Conservation (phyloP, 2,888 invertebrate species). For the Listrodromus nycthemerus region DNA sequence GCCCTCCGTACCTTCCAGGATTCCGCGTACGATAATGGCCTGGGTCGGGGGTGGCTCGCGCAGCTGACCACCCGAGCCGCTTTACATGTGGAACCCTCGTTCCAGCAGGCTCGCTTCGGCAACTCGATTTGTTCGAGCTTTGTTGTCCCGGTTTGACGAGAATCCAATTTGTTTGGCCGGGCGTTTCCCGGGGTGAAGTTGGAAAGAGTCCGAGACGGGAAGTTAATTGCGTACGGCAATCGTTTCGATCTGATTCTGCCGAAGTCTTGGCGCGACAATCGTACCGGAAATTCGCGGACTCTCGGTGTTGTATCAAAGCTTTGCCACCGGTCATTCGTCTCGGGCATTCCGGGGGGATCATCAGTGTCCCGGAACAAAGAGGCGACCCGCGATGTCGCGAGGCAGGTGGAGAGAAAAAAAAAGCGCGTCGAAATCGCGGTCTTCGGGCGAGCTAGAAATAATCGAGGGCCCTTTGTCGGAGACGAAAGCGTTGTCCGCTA, state of each 20-base stretch:
- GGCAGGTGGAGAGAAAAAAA: constrained; percentile 31
- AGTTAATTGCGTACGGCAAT: not conserved
- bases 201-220: not conserved
- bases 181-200: not conserved
- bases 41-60: constrained; percentile 14
- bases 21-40: constrained; percentile 24
- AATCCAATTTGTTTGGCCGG: not conserved
- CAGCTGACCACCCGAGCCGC: constrained; percentile 2
- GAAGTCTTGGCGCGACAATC: constrained; percentile 13
- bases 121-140: constrained; percentile 31
- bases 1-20: constrained; percentile 8
- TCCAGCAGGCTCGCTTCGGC: not conserved
- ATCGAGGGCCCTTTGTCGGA: constrained; percentile 54
- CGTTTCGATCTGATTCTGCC: not conserved
- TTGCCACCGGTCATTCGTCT: constrained; percentile 27
- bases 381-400: not conserved
- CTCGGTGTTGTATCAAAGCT: constrained; percentile 11
- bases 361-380: constrained; percentile 24
- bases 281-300: not conserved
- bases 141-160: constrained; percentile 26
- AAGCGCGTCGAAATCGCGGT: constrained; percentile 1
- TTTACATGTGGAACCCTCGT: constrained; percentile 7
- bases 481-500: not conserved
- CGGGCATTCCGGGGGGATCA: not conserved
- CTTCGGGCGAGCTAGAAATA: constrained; percentile 27